These are phyloP conservation scores for Tachystola acroxantha DNA, from an alignment of 2,888 invertebrate species.

Conservation along the genomic window DNA sequence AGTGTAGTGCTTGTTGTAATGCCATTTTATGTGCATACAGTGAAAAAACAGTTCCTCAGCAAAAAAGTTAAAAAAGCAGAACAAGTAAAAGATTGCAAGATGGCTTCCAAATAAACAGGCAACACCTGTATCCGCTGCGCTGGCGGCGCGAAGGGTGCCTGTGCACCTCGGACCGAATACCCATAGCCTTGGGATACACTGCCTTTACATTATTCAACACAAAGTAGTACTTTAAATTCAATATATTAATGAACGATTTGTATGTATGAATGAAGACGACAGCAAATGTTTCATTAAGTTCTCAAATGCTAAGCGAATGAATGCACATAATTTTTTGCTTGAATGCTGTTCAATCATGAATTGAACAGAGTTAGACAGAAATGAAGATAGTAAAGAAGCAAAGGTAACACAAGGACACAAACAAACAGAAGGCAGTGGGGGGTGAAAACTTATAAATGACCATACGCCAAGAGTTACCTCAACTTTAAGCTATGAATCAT, in stretches of 20 bases:
- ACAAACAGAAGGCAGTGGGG: too few relatives aligned
- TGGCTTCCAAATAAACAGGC: conserved; percentile 35
- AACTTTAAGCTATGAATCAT: conserved; percentile 4
- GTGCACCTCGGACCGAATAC: not conserved
- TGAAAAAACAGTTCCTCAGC: conserved; percentile 27
- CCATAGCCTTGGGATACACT: conserved; percentile 8
- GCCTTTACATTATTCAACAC: conserved; percentile 12
- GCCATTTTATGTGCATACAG: too few relatives aligned
- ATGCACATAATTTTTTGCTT: conserved; percentile 8
- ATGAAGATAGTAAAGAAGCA: not conserved
- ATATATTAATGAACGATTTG: conserved; percentile 13
- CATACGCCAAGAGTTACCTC: too few relatives aligned
- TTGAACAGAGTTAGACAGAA: not conserved
- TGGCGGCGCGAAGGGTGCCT: conserved; percentile 4
- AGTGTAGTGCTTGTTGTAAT: too few relatives aligned
- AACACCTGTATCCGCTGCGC: conserved; percentile 63
- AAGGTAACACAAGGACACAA: not conserved
- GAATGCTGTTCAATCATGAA: not conserved
- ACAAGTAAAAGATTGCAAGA: conserved; percentile 43
- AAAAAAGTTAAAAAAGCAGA: conserved; percentile 34
- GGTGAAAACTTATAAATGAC: too few relatives aligned
- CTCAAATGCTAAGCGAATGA: conserved; percentile 8
- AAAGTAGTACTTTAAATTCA: conserved; percentile 9
- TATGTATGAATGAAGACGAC: conserved; percentile 11
- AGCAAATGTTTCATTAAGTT: conserved; percentile 9